A percentile compares a stretch with the other conserved stretches of the same genome.
These are phyloP conservation scores for Chloroceryle amazona DNA, from an alignment of 2,797 vertebrate species.

Conservation along the genomic window DNA sequence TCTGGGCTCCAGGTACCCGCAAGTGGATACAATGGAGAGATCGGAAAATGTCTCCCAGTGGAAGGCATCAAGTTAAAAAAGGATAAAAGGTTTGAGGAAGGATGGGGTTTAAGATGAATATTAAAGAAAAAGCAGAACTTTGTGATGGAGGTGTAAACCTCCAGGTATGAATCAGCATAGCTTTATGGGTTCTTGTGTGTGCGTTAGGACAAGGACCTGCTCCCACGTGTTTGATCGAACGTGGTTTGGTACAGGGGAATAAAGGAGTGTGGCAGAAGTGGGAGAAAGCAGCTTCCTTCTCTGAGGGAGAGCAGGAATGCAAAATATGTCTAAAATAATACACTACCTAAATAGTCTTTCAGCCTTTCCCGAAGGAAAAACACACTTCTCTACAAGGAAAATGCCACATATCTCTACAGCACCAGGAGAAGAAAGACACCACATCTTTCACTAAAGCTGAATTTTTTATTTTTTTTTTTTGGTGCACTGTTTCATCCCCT, in stretches of 20 bases:
- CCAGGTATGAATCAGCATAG: not conserved
- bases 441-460: conserved; percentile 16
- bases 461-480: not conserved
- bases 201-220: not conserved
- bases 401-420: not conserved
- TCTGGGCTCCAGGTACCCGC: not conserved
- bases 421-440: conserved; percentile 54
- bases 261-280: not conserved
- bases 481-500: not conserved
- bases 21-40: not conserved
- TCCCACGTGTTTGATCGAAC: not conserved
- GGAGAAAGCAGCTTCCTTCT: conserved; percentile 23
- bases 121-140: not conserved
- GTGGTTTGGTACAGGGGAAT: not conserved
- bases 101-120: not conserved
- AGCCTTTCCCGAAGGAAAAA: conserved; percentile 41
- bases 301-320: conserved; percentile 2
- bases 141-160: not conserved
- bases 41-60: not conserved
- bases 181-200: not conserved
- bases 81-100: not conserved
- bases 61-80: not conserved
- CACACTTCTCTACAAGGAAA: conserved; percentile 40
- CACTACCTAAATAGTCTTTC: conserved; percentile 24
- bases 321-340: conserved; percentile 60